phyloP scores from a whole-genome alignment of 2,113 vertebrate genomes.

The Dromas ardeola region DNA sequence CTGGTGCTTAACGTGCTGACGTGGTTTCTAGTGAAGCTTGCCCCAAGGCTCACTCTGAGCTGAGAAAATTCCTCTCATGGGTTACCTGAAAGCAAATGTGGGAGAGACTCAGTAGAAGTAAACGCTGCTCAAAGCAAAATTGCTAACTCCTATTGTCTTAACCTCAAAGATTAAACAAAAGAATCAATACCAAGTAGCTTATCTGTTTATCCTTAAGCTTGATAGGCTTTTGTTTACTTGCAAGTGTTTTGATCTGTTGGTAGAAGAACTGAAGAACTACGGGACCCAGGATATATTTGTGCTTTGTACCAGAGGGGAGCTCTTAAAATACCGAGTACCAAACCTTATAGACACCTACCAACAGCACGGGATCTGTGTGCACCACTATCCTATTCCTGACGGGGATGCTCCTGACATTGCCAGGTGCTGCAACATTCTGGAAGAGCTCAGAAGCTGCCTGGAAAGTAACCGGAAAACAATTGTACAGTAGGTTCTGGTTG shows the following conservation, averaged over 20 bases:
- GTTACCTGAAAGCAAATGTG: background rate
- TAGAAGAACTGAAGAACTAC: conserved; percentile 86
- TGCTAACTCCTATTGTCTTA: background rate
- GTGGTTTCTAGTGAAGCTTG: background rate
- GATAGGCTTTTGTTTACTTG: background rate
- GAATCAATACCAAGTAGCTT: background rate
- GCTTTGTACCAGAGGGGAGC: conserved; percentile 88
- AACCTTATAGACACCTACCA: conserved; percentile 83
- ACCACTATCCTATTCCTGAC: conserved; percentile 85
- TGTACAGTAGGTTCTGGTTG: conserved; percentile 83
- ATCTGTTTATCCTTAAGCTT: background rate
- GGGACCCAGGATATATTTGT: conserved; percentile 89
- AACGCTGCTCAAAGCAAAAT: background rate
- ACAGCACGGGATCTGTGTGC: conserved; percentile 77
- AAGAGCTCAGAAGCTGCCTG: conserved; percentile 81
- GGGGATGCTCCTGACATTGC: conserved; percentile 82
- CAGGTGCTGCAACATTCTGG: conserved; percentile 83
- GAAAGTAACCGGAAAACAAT: conserved; percentile 80
- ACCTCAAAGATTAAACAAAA: background rate
- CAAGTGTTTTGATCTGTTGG: background rate
- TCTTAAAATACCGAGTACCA: conserved; percentile 86
- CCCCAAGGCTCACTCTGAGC: background rate
- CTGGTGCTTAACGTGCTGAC: background rate
- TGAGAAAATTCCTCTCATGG: background rate
- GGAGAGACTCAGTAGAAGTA: background rate